These are phyloP conservation scores for Papilio polyxenes DNA, from an alignment of 1,140 invertebrate genomes.

Conservation along the genomic window DNA sequence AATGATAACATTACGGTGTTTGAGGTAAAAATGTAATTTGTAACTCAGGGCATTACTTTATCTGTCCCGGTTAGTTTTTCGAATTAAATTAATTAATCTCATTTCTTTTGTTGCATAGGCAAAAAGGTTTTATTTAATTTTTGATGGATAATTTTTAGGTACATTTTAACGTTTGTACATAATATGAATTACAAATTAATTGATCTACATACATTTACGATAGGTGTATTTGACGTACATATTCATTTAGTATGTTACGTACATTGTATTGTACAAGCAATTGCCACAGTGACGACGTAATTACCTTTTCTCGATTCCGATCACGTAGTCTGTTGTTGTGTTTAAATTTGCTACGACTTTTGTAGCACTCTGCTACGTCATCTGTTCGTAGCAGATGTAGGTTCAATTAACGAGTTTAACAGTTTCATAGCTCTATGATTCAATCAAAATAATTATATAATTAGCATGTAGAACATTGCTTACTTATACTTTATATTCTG, in stretches of 20 bases:
- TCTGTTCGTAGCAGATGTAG: slow-evolving; percentile 8
- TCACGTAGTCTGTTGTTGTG: slow-evolving; percentile 33
- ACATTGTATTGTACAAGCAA: slow-evolving; percentile 24
- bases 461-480: background rate
- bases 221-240: background rate
- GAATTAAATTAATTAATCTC: background rate
- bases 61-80: background rate
- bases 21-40: too few species aligned
- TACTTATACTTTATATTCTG: background rate
- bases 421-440: slow-evolving; percentile 6
- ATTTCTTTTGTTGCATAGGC: too few species aligned
- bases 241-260: background rate
- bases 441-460: background rate
- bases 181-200: background rate
- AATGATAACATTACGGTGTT: too few species aligned
- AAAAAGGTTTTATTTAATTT: too few species aligned
- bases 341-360: slow-evolving; percentile 38
- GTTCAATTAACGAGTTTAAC: slow-evolving; percentile 21
- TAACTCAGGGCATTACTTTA: too few species aligned
- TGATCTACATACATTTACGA: background rate
- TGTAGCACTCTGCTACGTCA: slow-evolving; percentile 31
- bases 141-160: too few species aligned
- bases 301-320: slow-evolving; percentile 32
- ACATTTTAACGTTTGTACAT: too few species aligned
- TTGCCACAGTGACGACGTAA: slow-evolving; percentile 21